Base-by-base conservation (phyloP, 2,888 invertebrate genomes). In the Drosophila nr. medialis region DNA sequence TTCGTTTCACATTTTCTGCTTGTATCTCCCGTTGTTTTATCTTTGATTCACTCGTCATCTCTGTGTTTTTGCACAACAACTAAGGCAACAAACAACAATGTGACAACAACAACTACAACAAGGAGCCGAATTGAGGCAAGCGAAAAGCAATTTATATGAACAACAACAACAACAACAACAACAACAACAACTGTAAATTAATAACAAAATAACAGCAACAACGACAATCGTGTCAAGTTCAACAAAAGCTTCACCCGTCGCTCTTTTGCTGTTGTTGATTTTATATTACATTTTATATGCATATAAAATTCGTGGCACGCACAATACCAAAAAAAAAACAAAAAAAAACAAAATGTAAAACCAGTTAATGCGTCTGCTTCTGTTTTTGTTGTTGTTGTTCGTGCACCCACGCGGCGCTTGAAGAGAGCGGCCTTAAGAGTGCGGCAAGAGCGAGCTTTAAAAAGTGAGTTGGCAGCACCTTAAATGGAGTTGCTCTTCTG, bases 221-320 rank as follows among this genome's bases (percentile, higher is more conserved):
- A 80, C 29, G 60, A 69, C 72, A 86, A 84, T 83, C 75, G 81
- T 89, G 86, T 86, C 86, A 86, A 86, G 86, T 86, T 86, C 86
- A 86, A 79, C 84, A 88, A 80, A 88, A 86, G 82, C 89, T 88
- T 80, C 82, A 72, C 80, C 81, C 80, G 84, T 72, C 59, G 83
- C 71, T 72, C 54, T 64, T 67, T 66, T 49, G 49, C 55, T 50
- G 65, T 65, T 64, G 61, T 59, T 71, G 49, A 65, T 50, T 27
- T 13, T 69, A 40, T 64, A 64, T 56, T 69, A 54, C 38, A 34
- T 50, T 42, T 50, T 36, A 68, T 59, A 76, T 60, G 74, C 15
- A 29, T 63, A 67, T 64, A 63, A 73, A 81, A 80, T 84, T 83
- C 81, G 75, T 67, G 81, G 81, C 88, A 88, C 83, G 88, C 85